Conservation (phyloP, 2,797 vertebrate genomes). For the Acanthurus lineatus region DNA sequence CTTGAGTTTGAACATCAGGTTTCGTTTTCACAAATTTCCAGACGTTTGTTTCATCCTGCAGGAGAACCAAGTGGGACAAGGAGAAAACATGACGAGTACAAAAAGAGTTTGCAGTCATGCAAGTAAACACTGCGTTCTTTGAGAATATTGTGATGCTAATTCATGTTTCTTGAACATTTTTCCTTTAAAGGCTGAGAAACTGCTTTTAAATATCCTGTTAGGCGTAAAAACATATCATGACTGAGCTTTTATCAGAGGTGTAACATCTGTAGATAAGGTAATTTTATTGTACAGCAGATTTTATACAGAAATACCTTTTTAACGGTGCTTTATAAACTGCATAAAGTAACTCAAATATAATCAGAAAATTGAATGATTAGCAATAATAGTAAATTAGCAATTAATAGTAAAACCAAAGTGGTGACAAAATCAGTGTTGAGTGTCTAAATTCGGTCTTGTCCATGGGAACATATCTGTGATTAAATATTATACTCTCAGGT, state of each 20-base stretch:
- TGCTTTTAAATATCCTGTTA: not conserved
- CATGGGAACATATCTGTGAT: not conserved
- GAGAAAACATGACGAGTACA: not conserved
- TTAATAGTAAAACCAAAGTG: not conserved
- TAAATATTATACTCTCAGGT: not conserved
- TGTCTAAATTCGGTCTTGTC: no score
- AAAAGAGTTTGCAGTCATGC: not conserved
- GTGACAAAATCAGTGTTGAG: no score
- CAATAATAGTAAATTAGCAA: no score
- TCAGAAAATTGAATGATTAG: no score
- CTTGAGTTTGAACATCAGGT: slow-evolving; percentile 36
- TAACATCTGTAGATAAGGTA: not conserved
- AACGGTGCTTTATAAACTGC: no score
- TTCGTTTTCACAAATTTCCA: slow-evolving; percentile 10
- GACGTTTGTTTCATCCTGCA: slow-evolving; percentile 21
- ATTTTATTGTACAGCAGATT: not conserved
- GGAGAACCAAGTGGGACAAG: slow-evolving; percentile 12
- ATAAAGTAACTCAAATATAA: not conserved
- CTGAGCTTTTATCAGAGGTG: not conserved
- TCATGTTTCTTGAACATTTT: not conserved
- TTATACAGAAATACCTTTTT: not conserved
- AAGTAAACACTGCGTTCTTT: not conserved
- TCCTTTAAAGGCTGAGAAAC: not conserved
- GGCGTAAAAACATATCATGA: not conserved
- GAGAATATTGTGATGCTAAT: not conserved